Base-by-base conservation (phyloP, 2,888 invertebrate genomes). In the Sabatieria punctata region DNA sequence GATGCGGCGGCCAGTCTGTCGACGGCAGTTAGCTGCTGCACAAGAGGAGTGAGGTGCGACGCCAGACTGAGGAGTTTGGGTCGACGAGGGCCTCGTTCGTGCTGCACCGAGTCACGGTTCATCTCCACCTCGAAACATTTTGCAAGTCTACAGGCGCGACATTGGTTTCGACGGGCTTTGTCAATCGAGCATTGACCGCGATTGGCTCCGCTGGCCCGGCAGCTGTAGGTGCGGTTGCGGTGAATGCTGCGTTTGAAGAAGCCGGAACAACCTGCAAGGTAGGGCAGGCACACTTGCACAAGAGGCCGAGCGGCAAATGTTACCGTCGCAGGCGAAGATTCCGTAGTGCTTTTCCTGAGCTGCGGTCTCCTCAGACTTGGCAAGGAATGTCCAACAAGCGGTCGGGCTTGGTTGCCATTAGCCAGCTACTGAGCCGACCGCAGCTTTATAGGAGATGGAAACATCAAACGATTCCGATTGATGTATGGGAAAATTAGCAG, bases 321-420 rank as follows among this genome's bases (percentile, higher is more conserved):
- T 18, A 47, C 93, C 93, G 65, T 95, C 93, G 63, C 93, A 95
- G 0, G 93, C 89, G 66, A 84, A 93, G 46, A 95, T 91, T 3
- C 93, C 93, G 65, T 95, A 95, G 65, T 95, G 93, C 66, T 93
- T 93, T 93, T 1, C 95, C 95, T 0, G 91, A 91, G 0, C 91
- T 91, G 66, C 88, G 84, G 66, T 95, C 93, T 3, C 80, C 79
- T 63, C 95, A 95, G 0, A 93, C 95, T 59, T 82, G 82, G 68
- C 93, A 95, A 0, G 89, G 89, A 41, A 91, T 85, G 67, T 91
- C 91, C 66, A 84, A 24, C 43, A 47, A 24, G 15, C 47, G 23
- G 8, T 30, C 25, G 15, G 30, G 30, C 30, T 30, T 30, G 15
- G 30, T 30, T 30, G 8, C 8, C 15, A 30, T 30, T 30, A 8